These are phyloP conservation scores for Heterochromis multidens DNA, from an alignment of 2,113 vertebrate species.

Conservation along the genomic window DNA sequence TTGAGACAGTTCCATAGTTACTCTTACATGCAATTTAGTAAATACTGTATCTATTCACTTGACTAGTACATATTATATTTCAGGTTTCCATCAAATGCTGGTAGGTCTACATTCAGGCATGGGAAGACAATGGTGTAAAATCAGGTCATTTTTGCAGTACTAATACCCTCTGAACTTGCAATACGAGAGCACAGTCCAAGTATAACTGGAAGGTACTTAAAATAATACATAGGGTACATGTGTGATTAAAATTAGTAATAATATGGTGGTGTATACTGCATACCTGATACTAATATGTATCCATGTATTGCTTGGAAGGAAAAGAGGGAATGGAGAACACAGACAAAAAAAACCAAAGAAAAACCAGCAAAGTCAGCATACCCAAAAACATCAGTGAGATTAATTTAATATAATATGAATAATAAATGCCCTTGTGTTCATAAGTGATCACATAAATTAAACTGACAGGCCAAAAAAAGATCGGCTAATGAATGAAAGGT, in stretches of 20 bases:
- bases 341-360: not conserved
- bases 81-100: slow-evolving; percentile 23
- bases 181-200: not conserved
- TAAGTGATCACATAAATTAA: not conserved
- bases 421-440: not conserved
- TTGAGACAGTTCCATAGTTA: not conserved
- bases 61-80: slow-evolving; percentile 34
- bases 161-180: not conserved
- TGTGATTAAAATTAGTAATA: not conserved
- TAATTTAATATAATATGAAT: not conserved
- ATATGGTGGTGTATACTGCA: not conserved
- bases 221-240: not conserved
- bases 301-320: not conserved
- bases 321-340: not conserved
- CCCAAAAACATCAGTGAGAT: not conserved
- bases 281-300: not conserved
- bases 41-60: not conserved
- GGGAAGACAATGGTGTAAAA: not conserved
- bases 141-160: not conserved
- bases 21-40: not conserved
- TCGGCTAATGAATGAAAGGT: not conserved
- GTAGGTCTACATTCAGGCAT: not conserved
- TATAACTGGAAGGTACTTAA: not conserved
- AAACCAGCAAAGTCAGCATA: not conserved
- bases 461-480: not conserved